A percentile compares a stretch with the other conserved stretches of the same genome.
These are phyloP conservation scores for Stictonetta naevosa DNA, from an alignment of 2,113 vertebrate genomes.

Conservation along the genomic window DNA sequence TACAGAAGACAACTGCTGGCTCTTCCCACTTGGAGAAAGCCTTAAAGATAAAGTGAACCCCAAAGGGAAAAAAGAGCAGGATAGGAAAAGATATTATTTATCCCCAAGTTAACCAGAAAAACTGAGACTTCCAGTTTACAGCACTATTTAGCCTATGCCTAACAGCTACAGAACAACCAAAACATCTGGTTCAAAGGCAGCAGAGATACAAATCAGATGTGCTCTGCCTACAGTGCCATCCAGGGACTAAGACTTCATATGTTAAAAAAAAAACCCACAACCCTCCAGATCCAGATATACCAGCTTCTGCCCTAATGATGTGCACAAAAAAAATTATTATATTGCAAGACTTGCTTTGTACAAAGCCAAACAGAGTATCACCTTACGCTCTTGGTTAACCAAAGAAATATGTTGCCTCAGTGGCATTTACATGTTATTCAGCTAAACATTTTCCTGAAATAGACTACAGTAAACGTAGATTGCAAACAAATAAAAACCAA, in stretches of 20 bases:
- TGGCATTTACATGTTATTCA: background rate
- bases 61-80: background rate
- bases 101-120: background rate
- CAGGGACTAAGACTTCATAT: background rate
- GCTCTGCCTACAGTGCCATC: background rate
- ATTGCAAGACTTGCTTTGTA: background rate
- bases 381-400: background rate
- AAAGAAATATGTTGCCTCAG: background rate
- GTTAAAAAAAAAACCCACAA: background rate
- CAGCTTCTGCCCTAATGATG: background rate
- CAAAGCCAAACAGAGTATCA: background rate
- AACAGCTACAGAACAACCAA: background rate
- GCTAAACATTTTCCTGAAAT: background rate
- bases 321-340: background rate
- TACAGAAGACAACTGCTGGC: background rate
- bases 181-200: background rate
- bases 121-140: background rate
- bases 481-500: background rate
- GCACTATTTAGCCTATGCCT: background rate
- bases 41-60: background rate
- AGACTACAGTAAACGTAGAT: background rate
- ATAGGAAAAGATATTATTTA: background rate
- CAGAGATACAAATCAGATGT: background rate
- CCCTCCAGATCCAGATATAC: background rate
- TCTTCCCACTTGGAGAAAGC: background rate